Evolutionary conservation across 2,888 invertebrate species (phyloP).

Genomic region (Galeopsomyia nigrocyanea): DNA sequence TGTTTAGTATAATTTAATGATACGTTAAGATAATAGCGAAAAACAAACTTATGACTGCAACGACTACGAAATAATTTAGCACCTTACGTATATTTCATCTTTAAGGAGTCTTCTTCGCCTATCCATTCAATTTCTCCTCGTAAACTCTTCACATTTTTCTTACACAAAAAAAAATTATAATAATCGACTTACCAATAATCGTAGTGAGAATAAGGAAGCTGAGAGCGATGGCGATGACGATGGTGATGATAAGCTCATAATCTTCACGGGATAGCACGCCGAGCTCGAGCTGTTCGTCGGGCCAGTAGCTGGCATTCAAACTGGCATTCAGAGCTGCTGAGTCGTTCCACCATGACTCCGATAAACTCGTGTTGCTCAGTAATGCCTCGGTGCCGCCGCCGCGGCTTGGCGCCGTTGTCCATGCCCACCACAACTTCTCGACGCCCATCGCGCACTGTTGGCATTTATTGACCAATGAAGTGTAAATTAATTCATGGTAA

Average conservation of each 20-base stretch:
- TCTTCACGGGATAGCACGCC: slow-evolving; percentile 44
- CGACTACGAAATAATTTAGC: too few relatives aligned
- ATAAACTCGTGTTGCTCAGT: slow-evolving; percentile 19
- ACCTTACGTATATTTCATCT: too few relatives aligned
- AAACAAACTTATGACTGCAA: too few relatives aligned
- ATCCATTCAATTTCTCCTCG: too few relatives aligned
- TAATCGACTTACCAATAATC: slow-evolving; percentile 54
- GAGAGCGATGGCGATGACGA: slow-evolving; percentile 55
- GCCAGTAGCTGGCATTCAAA: slow-evolving; percentile 49
- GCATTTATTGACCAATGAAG: too few relatives aligned
- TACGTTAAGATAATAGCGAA: too few relatives aligned
- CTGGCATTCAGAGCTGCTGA: slow-evolving; percentile 52
- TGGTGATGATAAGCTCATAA: slow-evolving; percentile 54
- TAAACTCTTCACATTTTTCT: too few relatives aligned
- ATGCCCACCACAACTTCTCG: slow-evolving; percentile 59
- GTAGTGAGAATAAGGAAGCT: slow-evolving; percentile 58
- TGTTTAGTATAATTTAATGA: too few relatives aligned
- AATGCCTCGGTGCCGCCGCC: slow-evolving; percentile 50
- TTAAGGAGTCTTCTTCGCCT: too few relatives aligned
- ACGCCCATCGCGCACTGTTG: slow-evolving; percentile 56
- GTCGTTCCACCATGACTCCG: slow-evolving; percentile 51
- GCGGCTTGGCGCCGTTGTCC: slow-evolving; percentile 53
- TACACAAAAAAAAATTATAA: background rate
- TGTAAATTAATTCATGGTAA: too few relatives aligned
- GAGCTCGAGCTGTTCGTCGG: background rate